Evolutionary conservation across 1,140 invertebrate species (phyloP).

Genomic region (Sinonovacula constricta): DNA sequence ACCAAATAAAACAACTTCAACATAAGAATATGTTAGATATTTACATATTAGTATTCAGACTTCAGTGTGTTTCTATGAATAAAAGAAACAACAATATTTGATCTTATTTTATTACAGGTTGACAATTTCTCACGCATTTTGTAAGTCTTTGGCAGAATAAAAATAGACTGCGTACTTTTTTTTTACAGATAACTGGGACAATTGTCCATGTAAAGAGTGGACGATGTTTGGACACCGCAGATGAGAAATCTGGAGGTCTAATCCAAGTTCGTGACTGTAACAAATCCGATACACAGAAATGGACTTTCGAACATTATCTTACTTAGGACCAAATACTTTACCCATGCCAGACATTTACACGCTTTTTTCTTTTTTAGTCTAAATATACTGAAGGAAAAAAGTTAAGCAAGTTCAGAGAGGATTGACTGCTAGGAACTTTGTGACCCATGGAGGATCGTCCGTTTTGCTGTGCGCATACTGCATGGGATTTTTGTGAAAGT

Average conservation of each 20-base stretch:
- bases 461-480: too few relatives aligned
- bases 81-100: too few relatives aligned
- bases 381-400: too few relatives aligned
- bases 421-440: too few relatives aligned
- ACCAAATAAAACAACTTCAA: too few relatives aligned
- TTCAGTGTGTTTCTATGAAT: background rate
- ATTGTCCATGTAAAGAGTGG: constrained; percentile 61
- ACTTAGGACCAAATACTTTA: too few relatives aligned
- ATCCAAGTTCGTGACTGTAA: constrained; percentile 64
- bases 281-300: constrained; percentile 68
- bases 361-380: too few relatives aligned
- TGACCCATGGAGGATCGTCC: too few relatives aligned
- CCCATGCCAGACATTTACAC: too few relatives aligned
- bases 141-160: background rate
- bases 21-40: too few relatives aligned
- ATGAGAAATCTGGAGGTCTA: constrained; percentile 56
- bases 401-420: too few relatives aligned
- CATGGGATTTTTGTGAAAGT: too few relatives aligned
- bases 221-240: constrained; percentile 67
- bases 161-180: background rate
- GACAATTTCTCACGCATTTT: background rate
- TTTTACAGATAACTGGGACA: constrained; percentile 59
- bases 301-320: constrained; percentile 75
- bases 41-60: background rate
- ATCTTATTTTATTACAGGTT: background rate